Percentiles rank a stretch among this genome's conserved stretches.
phyloP scores from a whole-genome alignment of 2,113 vertebrate genomes.

The Stigmatopora argus region DNA sequence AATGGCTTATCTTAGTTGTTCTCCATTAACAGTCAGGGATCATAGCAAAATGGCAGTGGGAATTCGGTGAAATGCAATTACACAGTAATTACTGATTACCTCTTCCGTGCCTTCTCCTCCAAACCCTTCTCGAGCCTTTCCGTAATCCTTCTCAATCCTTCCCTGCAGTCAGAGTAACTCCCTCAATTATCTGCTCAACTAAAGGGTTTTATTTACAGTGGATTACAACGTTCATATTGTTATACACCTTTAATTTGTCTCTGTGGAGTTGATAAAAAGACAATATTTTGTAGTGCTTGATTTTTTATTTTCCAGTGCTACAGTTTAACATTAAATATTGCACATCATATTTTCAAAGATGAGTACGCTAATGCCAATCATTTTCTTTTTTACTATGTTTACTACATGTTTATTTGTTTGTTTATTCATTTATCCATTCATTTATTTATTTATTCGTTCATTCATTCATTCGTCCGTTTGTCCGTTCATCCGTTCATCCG shows the following conservation, averaged over 20 bases:
- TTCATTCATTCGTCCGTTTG: too few species aligned
- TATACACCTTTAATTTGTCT: conserved; percentile 22
- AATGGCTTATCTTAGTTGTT: conserved; percentile 9
- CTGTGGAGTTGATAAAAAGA: conserved; percentile 1
- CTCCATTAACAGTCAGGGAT: conserved; percentile 34
- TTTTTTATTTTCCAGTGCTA: too few species aligned
- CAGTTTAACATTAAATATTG: too few species aligned
- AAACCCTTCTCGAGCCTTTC: conserved; percentile 32
- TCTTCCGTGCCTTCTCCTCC: conserved; percentile 25
- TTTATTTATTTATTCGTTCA: too few species aligned
- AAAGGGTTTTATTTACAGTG: conserved; percentile 16
- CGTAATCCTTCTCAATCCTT: conserved; percentile 48
- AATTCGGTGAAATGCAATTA: conserved; percentile 48
- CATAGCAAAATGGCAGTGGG: conserved; percentile 30
- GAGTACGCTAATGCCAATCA: too few species aligned
- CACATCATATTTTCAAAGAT: too few species aligned
- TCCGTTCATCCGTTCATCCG: too few species aligned
- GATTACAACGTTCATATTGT: not conserved
- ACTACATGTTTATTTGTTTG: not conserved
- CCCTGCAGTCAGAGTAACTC: conserved; percentile 39
- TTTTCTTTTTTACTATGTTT: too few species aligned
- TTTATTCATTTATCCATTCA: too few species aligned
- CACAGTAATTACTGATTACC: conserved; percentile 57
- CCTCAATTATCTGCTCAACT: conserved; percentile 35
- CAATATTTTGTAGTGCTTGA: too few species aligned